Base-by-base conservation (phyloP, 2,888 invertebrate species). In the Himalopsyche tibetana region DNA sequence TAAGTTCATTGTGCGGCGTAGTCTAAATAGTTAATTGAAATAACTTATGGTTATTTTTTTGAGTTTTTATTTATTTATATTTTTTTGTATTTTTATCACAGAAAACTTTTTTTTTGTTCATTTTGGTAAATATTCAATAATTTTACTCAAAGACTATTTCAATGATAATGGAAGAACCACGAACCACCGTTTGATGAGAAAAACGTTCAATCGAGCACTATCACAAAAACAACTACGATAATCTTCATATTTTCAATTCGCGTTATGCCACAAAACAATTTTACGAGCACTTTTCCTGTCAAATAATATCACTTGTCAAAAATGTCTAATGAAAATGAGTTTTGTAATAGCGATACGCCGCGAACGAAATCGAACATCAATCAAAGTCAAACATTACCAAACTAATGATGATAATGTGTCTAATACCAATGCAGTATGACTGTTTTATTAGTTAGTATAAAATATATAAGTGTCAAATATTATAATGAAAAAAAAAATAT, bases 311-410 rank as follows among this genome's bases (percentile, higher is more conserved):
- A 56, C 83, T 56, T 63, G 86, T 86, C 83, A 83, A 63, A 80
- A 69, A 63, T 83, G 80, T 83, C 80, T 83, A 83, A 80, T 80
- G 86, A 80, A 55, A 86, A 86, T 86, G 79, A 45, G 80, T 86
- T 86, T 86, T 83, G 82, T 63, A 86, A 86, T 86, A 79, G 80
- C 63, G 79, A 86, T 80, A 86, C 51, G 55, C 56, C 56, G 63
- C 42, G 15, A 82, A 83, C 45, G 17, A 45, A 51, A 55, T 82
- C 40, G 28, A 5, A 55, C 83, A 86, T 86, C 83, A 86, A 83
- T 86, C 86, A 86, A 74, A 17, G 63, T 81, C 38, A 19, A 51
- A 74, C 36, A 36, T 74, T 36, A 38, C 74, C n/a, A 74, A 74
- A 74, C 36, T 74, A 74, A 74, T 74, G 74, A 38, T 38, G 36